These are phyloP conservation scores for Mesorhabditis belari DNA, from an alignment of 2,888 invertebrate species.

Conservation along the genomic window DNA sequence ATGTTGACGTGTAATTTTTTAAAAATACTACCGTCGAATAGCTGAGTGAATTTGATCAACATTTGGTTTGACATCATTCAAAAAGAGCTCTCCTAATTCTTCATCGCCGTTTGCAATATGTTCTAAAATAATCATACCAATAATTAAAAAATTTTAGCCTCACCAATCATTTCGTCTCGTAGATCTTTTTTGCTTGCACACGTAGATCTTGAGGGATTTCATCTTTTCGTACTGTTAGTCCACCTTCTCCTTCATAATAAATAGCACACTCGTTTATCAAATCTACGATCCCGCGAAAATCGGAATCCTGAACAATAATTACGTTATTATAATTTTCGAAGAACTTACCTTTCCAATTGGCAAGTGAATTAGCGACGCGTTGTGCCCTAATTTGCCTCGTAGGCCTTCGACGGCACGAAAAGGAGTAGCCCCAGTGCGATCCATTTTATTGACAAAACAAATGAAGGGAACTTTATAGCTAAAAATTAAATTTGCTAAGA, in stretches of 20 bases:
- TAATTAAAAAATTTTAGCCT: too few relatives aligned
- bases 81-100: conserved; percentile 78
- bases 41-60: conserved; percentile 73
- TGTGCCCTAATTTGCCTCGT: conserved; percentile 80
- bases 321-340: too few relatives aligned
- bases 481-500: neutral
- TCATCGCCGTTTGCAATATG: conserved; percentile 91
- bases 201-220: conserved; percentile 77
- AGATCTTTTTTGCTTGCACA: conserved; percentile 68
- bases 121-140: too few relatives aligned
- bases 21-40: conserved; percentile 72
- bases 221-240: conserved; percentile 65
- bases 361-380: conserved; percentile 88
- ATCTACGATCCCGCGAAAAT: conserved; percentile 82
- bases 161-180: conserved; percentile 75
- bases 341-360: conserved; percentile 73
- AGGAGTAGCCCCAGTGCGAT: conserved; percentile 75
- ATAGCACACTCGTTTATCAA: conserved; percentile 76
- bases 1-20: neutral
- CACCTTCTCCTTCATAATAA: conserved; percentile 69
- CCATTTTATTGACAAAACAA: conserved; percentile 94
- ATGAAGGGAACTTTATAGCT: conserved; percentile 81
- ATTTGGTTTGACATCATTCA: conserved; percentile 75
- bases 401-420: conserved; percentile 44
- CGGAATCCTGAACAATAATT: conserved; percentile 67